Base-by-base conservation (phyloP, 2,888 invertebrate species). In the Agrotis puta region DNA sequence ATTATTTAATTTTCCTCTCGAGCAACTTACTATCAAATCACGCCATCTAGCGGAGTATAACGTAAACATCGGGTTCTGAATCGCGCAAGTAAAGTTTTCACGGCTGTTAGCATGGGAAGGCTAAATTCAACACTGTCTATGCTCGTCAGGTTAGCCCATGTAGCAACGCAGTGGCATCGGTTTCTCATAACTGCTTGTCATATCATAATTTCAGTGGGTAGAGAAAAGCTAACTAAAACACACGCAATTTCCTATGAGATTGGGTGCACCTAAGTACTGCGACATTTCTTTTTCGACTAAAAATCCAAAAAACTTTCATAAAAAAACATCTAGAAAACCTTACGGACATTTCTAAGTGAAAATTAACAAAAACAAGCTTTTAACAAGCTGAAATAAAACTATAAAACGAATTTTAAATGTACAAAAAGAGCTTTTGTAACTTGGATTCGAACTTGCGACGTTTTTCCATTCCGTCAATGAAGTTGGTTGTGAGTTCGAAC, bases 231-330 rank as follows among this genome's bases (percentile, higher is more conserved):
- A 88, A 89, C 92, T 92, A 94, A 93, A 93, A 93, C 92, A 92
- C 93, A 93, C 79, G 91, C 93, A 88, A 78, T 85, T 90, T 92
- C 84, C 89, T 58, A 59, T 90, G 85, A 84, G 89, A 88, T 87
- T 93, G 93, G 92, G 92, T 93, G 92, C 91, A 93, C 93, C 92
- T 92, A 92, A 92, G 90, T 88, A 87, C 89, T 79, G 92, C 92
- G 73, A 93, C 92, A 92, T 65, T 77, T 64, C 47, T 84, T 81
- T 83, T 74, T 62, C 56, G 2, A 13, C 2, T 2, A 18, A 53
- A 45, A 22, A 14, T 0, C 33, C 0, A 9, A 22, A 18, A 47
- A 27, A 33, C 4, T 43, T n/a, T 50, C 3, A 11, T 4, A 6
- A 24, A 22, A 64, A 57, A 24, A 11, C 13, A 6, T 16, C 1